Percentiles rank a stretch among this genome's conserved stretches.
Evolutionary conservation across 2,113 vertebrate genomes (phyloP).

Genomic region (Bos indicus): DNA sequence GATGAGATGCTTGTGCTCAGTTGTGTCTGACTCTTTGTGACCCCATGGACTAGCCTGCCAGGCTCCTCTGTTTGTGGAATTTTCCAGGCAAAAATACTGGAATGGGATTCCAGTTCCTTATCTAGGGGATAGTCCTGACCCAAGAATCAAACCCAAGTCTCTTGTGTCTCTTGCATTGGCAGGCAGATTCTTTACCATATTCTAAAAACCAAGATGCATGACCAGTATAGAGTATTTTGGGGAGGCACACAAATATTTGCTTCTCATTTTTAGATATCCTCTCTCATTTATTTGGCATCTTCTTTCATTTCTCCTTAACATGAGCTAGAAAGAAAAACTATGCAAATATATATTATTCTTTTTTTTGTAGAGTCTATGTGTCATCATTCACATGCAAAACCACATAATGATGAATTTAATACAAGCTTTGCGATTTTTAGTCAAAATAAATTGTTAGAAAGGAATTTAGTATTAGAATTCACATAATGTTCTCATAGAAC

Average conservation of each 20-base stretch:
- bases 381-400: neutral
- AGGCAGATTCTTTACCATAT: neutral
- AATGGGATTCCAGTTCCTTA: neutral
- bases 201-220: neutral
- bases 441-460: slow-evolving; percentile 15
- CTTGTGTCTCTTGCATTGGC: neutral
- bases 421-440: neutral
- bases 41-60: neutral
- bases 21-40: neutral
- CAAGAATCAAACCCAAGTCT: neutral
- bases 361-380: neutral
- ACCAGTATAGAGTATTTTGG: neutral
- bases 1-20: neutral
- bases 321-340: neutral
- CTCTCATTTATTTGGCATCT: neutral
- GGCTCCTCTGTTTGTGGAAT: neutral
- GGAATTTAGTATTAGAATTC: neutral
- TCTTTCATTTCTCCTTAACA: neutral
- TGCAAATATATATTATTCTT: neutral
- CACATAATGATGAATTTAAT: neutral
- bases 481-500: neutral
- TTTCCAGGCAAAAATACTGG: neutral
- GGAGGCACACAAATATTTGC: neutral
- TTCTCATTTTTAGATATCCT: neutral
- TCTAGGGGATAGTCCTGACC: neutral